A percentile compares a stretch with the other conserved stretches of the same genome.
Conservation (phyloP, 2,888 invertebrate species). For the Chrysodeixis includens region DNA sequence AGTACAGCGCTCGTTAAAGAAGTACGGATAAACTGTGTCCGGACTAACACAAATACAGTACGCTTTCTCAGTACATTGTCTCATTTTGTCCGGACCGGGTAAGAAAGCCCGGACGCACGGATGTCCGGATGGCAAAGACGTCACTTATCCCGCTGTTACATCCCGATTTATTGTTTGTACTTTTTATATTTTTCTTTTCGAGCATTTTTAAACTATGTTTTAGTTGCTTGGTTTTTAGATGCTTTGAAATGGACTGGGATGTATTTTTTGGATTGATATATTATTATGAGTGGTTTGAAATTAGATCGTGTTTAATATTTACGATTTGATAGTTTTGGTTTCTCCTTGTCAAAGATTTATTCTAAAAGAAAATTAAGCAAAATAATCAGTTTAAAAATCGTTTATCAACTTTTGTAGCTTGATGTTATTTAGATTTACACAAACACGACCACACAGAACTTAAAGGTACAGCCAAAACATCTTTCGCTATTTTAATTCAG, state of each 20-base stretch:
- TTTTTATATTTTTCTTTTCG: constrained; percentile 29
- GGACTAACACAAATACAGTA: constrained; percentile 55
- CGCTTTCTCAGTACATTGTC: constrained; percentile 59
- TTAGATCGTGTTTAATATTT: no score
- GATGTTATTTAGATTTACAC: not conserved
- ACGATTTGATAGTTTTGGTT: no score
- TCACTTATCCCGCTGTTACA: constrained; percentile 52
- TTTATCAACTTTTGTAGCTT: not conserved
- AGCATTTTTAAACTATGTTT: constrained; percentile 11
- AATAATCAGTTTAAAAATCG: not conserved
- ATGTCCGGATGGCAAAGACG: constrained; percentile 45
- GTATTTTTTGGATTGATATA: no score
- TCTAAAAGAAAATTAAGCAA: no score
- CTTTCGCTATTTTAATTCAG: constrained; percentile 25
- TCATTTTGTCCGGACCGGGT: constrained; percentile 55
- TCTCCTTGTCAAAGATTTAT: no score
- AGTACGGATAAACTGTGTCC: constrained; percentile 50
- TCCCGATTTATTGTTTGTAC: constrained; percentile 54
- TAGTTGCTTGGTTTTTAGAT: constrained; percentile 18
- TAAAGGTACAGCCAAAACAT: constrained; percentile 22
- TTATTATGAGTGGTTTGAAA: no score
- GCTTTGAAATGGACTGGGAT: not conserved
- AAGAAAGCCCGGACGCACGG: constrained; percentile 47
- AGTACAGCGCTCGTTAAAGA: constrained; percentile 48
- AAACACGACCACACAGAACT: not conserved